A percentile compares a stretch with the other conserved stretches of the same genome.
These are phyloP conservation scores for Leptura quadrifasciata DNA, from an alignment of 2,888 invertebrate species.

Conservation along the genomic window DNA sequence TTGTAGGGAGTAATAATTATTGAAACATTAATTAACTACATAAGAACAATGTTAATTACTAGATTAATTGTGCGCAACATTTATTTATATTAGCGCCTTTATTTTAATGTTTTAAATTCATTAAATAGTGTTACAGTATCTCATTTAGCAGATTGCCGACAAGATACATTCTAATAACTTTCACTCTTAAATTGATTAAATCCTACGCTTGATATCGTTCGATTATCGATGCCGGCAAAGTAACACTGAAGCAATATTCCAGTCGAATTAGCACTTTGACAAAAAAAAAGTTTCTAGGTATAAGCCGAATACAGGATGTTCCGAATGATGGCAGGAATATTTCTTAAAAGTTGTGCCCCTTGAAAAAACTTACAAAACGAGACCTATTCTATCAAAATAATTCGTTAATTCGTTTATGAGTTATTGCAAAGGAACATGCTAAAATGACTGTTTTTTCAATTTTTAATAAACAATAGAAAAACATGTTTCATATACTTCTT, in stretches of 20 bases:
- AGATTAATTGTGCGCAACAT: neutral
- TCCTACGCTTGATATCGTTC: neutral
- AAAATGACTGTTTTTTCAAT: no score
- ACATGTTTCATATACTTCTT: no score
- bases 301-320: no score
- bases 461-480: no score
- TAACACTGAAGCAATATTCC: no score
- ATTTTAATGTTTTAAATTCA: neutral
- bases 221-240: neutral
- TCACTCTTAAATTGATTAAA: conserved; percentile 2
- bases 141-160: neutral
- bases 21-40: neutral
- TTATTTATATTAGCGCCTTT: neutral
- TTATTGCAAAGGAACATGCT: no score
- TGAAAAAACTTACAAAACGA: no score
- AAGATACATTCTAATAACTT: conserved; percentile 6
- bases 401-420: no score
- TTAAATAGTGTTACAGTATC: neutral
- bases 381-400: no score
- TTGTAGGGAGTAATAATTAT: neutral
- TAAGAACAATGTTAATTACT: neutral
- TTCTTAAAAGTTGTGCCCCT: no score
- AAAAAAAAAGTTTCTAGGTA: no score
- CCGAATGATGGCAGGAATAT: no score
- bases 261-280: neutral